phyloP scores from a whole-genome alignment of 2,797 vertebrate genomes.

The Pagetopsis macropterus region DNA sequence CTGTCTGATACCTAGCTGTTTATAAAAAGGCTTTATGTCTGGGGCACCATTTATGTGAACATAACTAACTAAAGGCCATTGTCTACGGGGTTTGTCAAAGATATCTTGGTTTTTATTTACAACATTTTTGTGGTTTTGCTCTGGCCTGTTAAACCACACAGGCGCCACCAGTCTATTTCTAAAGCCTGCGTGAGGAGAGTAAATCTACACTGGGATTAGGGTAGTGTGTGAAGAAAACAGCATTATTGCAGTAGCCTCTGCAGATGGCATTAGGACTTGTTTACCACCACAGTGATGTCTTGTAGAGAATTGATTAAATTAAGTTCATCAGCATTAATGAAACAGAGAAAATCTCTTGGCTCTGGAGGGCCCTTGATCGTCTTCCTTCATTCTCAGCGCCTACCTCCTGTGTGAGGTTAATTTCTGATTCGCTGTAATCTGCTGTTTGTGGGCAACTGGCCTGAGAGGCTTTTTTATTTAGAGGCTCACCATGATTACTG shows the following conservation, averaged over 20 bases:
- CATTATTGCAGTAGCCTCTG: constrained; percentile 58
- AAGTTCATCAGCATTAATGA: constrained; percentile 74
- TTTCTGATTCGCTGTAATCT: constrained; percentile 70
- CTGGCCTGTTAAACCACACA: constrained; percentile 46
- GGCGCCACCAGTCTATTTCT: constrained; percentile 38
- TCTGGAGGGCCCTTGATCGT: constrained; percentile 33
- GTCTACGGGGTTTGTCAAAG: constrained; percentile 2
- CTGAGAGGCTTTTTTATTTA: constrained; percentile 60
- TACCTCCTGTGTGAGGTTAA: constrained; percentile 52
- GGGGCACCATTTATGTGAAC: constrained; percentile 14
- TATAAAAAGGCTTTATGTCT: constrained; percentile 9
- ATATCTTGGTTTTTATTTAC: background rate
- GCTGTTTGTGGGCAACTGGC: constrained; percentile 55
- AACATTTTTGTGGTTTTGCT: constrained; percentile 40
- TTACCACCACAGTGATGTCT: constrained; percentile 65
- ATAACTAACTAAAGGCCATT: constrained; percentile 22
- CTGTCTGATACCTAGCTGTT: constrained; percentile 24
- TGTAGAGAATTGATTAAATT: constrained; percentile 71
- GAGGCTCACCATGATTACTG: constrained; percentile 61
- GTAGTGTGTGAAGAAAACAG: constrained; percentile 54
- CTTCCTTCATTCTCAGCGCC: constrained; percentile 34
- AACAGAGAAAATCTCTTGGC: constrained; percentile 57
- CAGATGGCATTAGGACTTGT: constrained; percentile 71
- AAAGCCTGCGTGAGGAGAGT: constrained; percentile 36
- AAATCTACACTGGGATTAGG: constrained; percentile 67